Conservation (phyloP, 2,113 vertebrate genomes). For the Lynx canadensis region DNA sequence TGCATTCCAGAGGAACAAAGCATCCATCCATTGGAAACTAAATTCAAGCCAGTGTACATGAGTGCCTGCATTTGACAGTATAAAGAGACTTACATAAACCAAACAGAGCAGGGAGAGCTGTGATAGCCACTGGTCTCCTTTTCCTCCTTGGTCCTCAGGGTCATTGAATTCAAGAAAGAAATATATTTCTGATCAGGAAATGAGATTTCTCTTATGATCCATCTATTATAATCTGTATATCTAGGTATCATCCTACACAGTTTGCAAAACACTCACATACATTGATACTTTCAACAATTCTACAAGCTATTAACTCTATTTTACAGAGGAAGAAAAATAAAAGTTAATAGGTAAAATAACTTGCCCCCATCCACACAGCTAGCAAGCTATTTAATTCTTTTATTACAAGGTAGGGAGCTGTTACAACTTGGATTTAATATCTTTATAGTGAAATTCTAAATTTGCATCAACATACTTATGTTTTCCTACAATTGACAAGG, state of each 20-base stretch:
- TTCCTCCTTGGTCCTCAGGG: not conserved
- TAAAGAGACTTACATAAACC: not conserved
- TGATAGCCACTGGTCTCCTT: not conserved
- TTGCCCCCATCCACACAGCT: not conserved
- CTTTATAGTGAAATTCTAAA: slow-evolving; percentile 12
- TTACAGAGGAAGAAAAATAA: slow-evolving; percentile 27
- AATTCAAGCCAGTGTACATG: slow-evolving; percentile 13
- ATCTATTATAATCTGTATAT: not conserved
- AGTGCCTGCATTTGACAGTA: not conserved
- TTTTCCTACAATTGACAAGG: not conserved
- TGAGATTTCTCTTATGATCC: not conserved
- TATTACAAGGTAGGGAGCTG: not conserved
- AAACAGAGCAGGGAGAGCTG: not conserved
- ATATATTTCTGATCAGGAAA: not conserved
- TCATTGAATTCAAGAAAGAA: slow-evolving; percentile 36
- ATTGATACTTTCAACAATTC: not conserved
- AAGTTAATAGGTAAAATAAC: not conserved
- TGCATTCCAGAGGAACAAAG: not conserved
- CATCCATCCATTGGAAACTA: not conserved
- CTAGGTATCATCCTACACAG: not conserved
- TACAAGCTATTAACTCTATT: not conserved
- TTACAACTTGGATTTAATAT: not conserved
- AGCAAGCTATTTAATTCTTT: not conserved
- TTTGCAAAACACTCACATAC: not conserved
- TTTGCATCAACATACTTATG: not conserved